Conservation (phyloP, 2,888 invertebrate species). For the Caenorhabditis sulstoni region DNA sequence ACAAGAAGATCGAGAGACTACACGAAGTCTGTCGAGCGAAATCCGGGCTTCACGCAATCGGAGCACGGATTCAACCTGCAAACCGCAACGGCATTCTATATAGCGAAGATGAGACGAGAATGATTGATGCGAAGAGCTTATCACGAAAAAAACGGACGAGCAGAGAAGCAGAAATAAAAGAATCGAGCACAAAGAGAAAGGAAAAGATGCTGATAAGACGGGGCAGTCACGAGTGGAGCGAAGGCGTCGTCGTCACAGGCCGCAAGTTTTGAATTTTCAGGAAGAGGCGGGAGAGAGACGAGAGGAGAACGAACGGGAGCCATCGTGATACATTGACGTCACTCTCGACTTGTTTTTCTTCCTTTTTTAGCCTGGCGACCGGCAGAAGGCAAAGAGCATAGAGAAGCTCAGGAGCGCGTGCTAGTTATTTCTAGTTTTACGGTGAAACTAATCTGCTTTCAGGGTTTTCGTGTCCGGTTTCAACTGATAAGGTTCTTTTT, state of each 20-base stretch:
- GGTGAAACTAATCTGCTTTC: background rate
- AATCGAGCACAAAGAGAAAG: conserved; percentile 4
- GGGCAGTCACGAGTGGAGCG: background rate
- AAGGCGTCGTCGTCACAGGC: conserved; percentile 9
- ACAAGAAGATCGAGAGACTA: conserved; percentile 30
- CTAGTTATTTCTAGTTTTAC: no score
- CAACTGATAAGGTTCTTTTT: background rate
- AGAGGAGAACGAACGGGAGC: conserved; percentile 12
- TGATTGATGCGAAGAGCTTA: conserved; percentile 5
- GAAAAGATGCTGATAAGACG: conserved; percentile 22
- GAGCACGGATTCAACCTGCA: conserved; percentile 48
- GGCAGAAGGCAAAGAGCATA: background rate
- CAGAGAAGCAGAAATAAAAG: conserved; percentile 7
- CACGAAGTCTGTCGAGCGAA: conserved; percentile 43
- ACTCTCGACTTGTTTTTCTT: conserved; percentile 10
- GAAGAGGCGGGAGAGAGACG: conserved; percentile 3
- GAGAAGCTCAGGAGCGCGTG: background rate
- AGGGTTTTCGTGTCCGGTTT: background rate
- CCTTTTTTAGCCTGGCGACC: background rate
- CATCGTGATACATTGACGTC: conserved; percentile 19
- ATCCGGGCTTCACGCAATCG: conserved; percentile 23
- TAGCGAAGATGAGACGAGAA: background rate
- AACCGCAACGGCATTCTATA: background rate
- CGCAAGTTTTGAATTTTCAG: conserved; percentile 10
- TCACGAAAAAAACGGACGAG: conserved; percentile 6